Evolutionary conservation across 1,140 invertebrate species (phyloP).

Genomic region (Camponotus floridanus): DNA sequence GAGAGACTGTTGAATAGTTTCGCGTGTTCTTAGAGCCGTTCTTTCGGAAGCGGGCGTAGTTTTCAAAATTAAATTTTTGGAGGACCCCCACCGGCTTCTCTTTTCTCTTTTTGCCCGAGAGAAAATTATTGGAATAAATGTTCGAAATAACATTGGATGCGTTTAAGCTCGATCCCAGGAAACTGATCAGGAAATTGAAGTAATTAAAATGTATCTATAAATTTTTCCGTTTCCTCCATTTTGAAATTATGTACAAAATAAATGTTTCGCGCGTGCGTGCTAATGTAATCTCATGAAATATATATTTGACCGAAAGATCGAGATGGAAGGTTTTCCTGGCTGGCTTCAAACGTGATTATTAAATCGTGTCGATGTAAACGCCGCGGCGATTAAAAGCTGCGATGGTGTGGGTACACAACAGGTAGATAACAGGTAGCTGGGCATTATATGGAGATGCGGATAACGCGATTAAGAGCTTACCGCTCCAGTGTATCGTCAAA

Average conservation of each 20-base stretch:
- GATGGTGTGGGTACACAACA: slow-evolving; percentile 60
- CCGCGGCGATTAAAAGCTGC: slow-evolving; percentile 65
- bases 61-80: slow-evolving; percentile 34
- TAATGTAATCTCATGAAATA: background rate
- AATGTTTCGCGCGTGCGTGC: too few relatives aligned
- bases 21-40: slow-evolving; percentile 21
- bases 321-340: background rate
- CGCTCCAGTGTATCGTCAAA: slow-evolving; percentile 51
- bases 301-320: background rate
- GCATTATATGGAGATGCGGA: slow-evolving; percentile 73
- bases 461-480: slow-evolving; percentile 75
- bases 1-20: slow-evolving; percentile 66
- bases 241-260: background rate
- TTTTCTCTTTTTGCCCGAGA: background rate
- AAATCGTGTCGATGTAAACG: slow-evolving; percentile 49
- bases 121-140: background rate
- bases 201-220: background rate
- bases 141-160: background rate
- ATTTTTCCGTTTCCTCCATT: background rate
- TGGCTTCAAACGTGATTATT: slow-evolving; percentile 58
- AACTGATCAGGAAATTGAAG: background rate
- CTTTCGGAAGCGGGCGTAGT: background rate
- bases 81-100: background rate
- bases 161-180: background rate
- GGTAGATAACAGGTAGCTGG: slow-evolving; percentile 69